phyloP scores from a whole-genome alignment of 2,888 invertebrate genomes.

The Lydus trimaculatus region DNA sequence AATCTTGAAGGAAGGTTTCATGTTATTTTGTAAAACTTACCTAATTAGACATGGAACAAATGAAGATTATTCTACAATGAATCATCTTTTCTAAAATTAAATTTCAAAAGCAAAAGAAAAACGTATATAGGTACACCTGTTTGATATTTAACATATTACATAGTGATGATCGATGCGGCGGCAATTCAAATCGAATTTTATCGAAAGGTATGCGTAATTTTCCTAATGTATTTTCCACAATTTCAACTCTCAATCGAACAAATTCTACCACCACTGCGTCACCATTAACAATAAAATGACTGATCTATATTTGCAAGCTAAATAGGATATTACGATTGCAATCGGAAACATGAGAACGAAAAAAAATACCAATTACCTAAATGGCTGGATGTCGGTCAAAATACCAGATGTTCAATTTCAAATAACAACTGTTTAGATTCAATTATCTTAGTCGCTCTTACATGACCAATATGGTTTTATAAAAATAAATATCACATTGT shows the following conservation, averaged over 20 bases:
- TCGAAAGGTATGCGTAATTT: background rate
- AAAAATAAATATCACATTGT: background rate
- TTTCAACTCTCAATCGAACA: background rate
- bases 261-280: background rate
- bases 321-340: background rate
- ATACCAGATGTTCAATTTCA: conserved; percentile 19
- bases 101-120: background rate
- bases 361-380: background rate
- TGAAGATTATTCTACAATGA: background rate
- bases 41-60: no score
- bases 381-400: background rate
- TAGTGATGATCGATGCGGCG: background rate
- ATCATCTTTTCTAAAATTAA: background rate
- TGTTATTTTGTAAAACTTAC: no score
- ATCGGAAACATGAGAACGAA: background rate
- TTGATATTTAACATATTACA: background rate
- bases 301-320: background rate
- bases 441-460: background rate
- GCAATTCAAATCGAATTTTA: background rate
- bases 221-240: background rate
- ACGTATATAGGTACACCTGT: background rate
- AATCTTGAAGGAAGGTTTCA: no score
- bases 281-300: background rate
- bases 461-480: background rate
- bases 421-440: conserved; percentile 16